Base-by-base conservation (phyloP, 2,113 vertebrate species). In the Pseudorectes ferrugineus region DNA sequence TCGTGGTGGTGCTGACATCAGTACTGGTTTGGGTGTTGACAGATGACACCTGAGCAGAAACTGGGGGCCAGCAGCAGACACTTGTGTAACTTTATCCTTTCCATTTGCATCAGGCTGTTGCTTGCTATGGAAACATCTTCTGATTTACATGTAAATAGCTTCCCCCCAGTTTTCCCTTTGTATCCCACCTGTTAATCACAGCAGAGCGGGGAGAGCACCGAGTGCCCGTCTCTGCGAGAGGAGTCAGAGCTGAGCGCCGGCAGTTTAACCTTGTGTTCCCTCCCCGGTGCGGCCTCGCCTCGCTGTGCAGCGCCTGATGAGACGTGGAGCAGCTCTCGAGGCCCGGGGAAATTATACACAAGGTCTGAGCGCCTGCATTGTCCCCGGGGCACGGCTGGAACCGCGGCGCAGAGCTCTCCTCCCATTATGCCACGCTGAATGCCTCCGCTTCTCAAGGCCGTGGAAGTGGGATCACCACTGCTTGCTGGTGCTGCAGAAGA, bases 211-310 rank as follows among this genome's bases (percentile, higher is more conserved):
- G 65, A 89, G 82, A 63, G 89, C 94, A 49, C 73, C 49, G 73
- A 84, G 68, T 77, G 58, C 45, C 48, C 35, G 65, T 35, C 54
- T 85, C 73, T 51, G 49, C 51, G 61, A 6, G 71, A 87, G 80
- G 87, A 97, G 67, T 78, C 83, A 71, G 58, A 91, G 95, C 79
- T 33, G 54, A 95, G 95, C 36, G 1, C 8, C 8, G 5, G 49
- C 80, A 77, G 72, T 87, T 95, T 92, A 94, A 91, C 92, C 94
- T 97, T 96, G 94, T 83, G 80, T 92, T 96, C 85, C 54, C 25
- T 94, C 57, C 66, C 29, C 14, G 42, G 84, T 31, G 51, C 52
- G 58, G 96, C 79, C 79, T 77, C 17, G 96, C 77, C 79, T 75
- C 14, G 9, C 59, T 68, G 90, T 73, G 83, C 21, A 22, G 11